Evolutionary conservation across 1,140 invertebrate species (phyloP).

Genomic region (Oscheius sp.): DNA sequence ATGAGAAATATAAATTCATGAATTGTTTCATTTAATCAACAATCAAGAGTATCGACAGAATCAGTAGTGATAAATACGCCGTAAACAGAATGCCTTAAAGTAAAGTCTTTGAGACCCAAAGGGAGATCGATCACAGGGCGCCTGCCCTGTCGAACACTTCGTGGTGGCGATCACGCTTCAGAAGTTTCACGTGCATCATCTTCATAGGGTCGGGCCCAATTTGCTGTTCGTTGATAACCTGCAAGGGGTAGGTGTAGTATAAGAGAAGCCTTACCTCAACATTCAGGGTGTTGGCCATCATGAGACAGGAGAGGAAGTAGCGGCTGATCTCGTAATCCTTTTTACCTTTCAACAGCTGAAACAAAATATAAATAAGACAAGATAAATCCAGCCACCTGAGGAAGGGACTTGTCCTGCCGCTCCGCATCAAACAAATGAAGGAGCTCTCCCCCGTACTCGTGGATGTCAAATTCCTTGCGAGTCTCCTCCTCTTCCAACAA

Average conservation of each 20-base stretch:
- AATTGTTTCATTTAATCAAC: neutral
- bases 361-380: neutral
- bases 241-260: neutral
- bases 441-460: conserved; percentile 36
- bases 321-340: conserved; percentile 41
- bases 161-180: conserved; percentile 7
- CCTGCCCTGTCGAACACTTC: neutral
- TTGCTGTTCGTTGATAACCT: neutral
- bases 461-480: conserved; percentile 40
- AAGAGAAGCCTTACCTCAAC: conserved; percentile 13
- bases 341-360: conserved; percentile 20
- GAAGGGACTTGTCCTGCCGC: conserved; percentile 6
- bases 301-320: conserved; percentile 45
- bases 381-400: conserved; percentile 4
- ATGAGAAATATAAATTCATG: neutral
- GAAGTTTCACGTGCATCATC: neutral
- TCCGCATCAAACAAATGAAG: conserved; percentile 27
- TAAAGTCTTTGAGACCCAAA: neutral
- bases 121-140: neutral
- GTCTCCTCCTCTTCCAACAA: conserved; percentile 41
- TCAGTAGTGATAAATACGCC: neutral
- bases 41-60: too few relatives aligned
- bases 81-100: neutral
- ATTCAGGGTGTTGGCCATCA: conserved; percentile 44
- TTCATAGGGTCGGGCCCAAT: neutral